These are phyloP conservation scores for Leptarthrus brevirostris DNA, from an alignment of 2,888 invertebrate genomes.

Conservation along the genomic window DNA sequence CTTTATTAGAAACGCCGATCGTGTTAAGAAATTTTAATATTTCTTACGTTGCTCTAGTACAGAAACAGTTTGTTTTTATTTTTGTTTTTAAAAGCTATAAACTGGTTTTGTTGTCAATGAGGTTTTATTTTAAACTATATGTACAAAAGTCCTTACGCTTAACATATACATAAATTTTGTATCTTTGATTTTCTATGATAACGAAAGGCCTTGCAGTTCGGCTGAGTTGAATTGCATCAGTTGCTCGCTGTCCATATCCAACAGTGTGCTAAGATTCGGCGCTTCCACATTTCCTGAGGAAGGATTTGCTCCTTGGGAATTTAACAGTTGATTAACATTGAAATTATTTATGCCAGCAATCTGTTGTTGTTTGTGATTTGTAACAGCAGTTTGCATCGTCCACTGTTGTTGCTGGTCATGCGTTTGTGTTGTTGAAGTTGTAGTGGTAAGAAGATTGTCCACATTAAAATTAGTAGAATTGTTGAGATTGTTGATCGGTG, in stretches of 20 bases:
- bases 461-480: constrained; percentile 51
- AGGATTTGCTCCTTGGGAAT: constrained; percentile 9
- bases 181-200: constrained; percentile 57
- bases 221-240: constrained; percentile 68
- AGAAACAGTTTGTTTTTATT: too few relatives aligned
- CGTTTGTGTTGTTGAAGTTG: constrained; percentile 50
- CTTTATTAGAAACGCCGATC: too few relatives aligned
- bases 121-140: not conserved
- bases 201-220: constrained; percentile 69
- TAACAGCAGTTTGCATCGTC: constrained; percentile 49
- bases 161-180: not conserved
- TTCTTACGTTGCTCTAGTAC: too few relatives aligned
- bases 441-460: constrained; percentile 52
- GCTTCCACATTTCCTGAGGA: constrained; percentile 56
- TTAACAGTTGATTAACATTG: constrained; percentile 35
- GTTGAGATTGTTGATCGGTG: constrained; percentile 55
- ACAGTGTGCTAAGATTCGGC: constrained; percentile 64
- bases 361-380: constrained; percentile 55
- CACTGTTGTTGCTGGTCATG: constrained; percentile 55
- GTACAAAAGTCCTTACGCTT: constrained; percentile 23
- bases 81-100: too few relatives aligned
- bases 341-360: constrained; percentile 34
- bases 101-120: too few relatives aligned
- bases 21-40: too few relatives aligned
- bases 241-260: constrained; percentile 69